Base-by-base conservation (phyloP, 2,888 invertebrate genomes). In the Dendrolimus houi region DNA sequence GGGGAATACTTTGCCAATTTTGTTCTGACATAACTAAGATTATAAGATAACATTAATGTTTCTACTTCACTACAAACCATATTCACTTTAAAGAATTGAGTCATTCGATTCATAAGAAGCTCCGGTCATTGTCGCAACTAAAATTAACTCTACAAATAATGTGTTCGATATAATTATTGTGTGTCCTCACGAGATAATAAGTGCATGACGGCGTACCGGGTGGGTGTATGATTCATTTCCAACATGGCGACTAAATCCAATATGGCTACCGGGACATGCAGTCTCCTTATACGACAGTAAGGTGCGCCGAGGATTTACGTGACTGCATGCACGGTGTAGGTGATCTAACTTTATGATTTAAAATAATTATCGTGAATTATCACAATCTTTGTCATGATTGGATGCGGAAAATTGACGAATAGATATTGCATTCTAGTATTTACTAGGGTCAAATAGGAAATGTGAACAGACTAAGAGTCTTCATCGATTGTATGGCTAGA, bases 181-280 rank as follows among this genome's bases (percentile, higher is more conserved):
- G 12, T 47, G 8, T 47, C 47, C 47, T 47, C 47, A 9, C 2
- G 47, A 47, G 47, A 47, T 2, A 47, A 47, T 47, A 47, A 47
- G 47, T 47, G 47, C 47, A 47, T 8, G 29, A 29, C 12, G 47
- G 12, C 47, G 47, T 47, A 29, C 3, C 57, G 62, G 57, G 63
- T 61, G 55, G 58, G 65, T 63, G 65, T 62, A 60, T 77, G 72
- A 72, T 69, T 74, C 75, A 77, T 52, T 54, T 53, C 62, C 64
- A 74, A 73, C 60, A 74, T 73, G 75, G 72, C 73, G 67, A 57
- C 58, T 62, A 60, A 53, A 40, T 40, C 58, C 68, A 74, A 70
- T 56, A 77, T 76, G 73, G 75, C 77, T 59, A 62, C 64, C 65
- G 60, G 60, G 64, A 59, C 54, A 66, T 72, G 67, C 70, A 68